Evolutionary conservation across 2,113 vertebrate genomes (phyloP).

Genomic region (Hippolais icterina): DNA sequence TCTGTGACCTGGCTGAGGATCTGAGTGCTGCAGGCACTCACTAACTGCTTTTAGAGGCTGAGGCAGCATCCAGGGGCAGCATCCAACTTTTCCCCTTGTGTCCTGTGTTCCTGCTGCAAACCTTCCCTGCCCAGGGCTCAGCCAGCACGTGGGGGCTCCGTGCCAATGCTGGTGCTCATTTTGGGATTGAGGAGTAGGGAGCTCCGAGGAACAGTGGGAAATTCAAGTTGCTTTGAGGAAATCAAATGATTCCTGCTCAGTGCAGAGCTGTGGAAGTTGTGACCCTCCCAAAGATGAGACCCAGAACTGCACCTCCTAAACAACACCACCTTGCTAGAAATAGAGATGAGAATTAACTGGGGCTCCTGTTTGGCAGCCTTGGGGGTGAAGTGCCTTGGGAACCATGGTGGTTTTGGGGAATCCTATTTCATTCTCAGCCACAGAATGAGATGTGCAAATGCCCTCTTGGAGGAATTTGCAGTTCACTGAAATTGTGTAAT

Average conservation of each 20-base stretch:
- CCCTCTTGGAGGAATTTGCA: neutral
- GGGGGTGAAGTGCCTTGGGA: neutral
- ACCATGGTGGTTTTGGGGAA: neutral
- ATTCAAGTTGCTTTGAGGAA: neutral
- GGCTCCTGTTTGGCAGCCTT: neutral
- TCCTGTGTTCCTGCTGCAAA: neutral
- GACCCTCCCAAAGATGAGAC: neutral
- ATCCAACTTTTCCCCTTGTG: neutral
- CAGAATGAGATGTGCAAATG: neutral
- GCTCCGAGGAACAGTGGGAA: neutral
- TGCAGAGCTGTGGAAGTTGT: neutral
- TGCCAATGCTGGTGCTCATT: neutral
- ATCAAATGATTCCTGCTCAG: neutral
- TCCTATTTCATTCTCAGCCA: neutral
- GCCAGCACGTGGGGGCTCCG: too few species aligned
- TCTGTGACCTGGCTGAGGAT: neutral
- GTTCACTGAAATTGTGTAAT: neutral
- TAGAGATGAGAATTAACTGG: neutral
- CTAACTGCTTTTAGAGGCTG: neutral
- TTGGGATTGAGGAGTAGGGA: neutral
- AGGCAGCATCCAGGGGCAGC: too few species aligned
- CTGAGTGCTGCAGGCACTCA: neutral
- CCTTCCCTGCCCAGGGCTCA: neutral
- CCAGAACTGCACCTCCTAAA: neutral
- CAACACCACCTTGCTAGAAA: neutral